Evolutionary conservation across 2,113 vertebrate genomes (phyloP).

Genomic region (Scophthalmus maximus): DNA sequence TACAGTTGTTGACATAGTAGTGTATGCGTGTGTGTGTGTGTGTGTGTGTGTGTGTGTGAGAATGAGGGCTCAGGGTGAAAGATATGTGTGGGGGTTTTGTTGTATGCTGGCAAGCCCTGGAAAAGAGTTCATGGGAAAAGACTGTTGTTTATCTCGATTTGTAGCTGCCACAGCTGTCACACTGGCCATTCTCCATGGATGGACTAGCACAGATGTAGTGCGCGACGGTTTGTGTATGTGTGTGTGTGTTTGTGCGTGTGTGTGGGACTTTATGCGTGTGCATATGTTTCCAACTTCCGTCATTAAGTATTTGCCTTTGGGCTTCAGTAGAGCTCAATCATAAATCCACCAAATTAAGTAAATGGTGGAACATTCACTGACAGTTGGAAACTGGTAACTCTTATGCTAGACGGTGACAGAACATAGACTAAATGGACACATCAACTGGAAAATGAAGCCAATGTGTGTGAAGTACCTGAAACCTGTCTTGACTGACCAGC

Average conservation of each 20-base stretch:
- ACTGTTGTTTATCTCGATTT: slow-evolving; percentile 54
- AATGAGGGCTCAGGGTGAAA: too few relatives aligned
- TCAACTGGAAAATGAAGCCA: too few relatives aligned
- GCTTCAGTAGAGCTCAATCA: slow-evolving; percentile 30
- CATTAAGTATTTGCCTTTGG: slow-evolving; percentile 27
- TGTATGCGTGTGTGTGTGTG: slow-evolving; percentile 27
- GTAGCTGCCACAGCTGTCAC: slow-evolving; percentile 63
- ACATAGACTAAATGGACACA: too few relatives aligned
- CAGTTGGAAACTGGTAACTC: too few relatives aligned
- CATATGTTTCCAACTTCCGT: slow-evolving; percentile 40
- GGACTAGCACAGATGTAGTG: slow-evolving; percentile 52
- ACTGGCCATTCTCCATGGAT: slow-evolving; percentile 47
- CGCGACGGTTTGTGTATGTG: too few relatives aligned
- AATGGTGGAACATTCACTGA: slow-evolving; percentile 34
- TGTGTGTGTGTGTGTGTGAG: too few relatives aligned
- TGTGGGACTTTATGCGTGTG: not conserved
- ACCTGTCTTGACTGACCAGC: too few relatives aligned
- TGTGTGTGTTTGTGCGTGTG: too few relatives aligned
- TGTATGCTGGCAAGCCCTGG: slow-evolving; percentile 31
- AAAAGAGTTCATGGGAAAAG: slow-evolving; percentile 69
- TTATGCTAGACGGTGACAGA: too few relatives aligned
- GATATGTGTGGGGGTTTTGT: too few relatives aligned
- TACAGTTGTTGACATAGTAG: slow-evolving; percentile 37
- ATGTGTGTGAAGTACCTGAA: too few relatives aligned
- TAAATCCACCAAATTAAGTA: slow-evolving; percentile 53